Evolutionary conservation across 2,113 vertebrate species (phyloP), one percentile per base, ranked within the genome.

Genomic region (Labeo rohita): DNA sequence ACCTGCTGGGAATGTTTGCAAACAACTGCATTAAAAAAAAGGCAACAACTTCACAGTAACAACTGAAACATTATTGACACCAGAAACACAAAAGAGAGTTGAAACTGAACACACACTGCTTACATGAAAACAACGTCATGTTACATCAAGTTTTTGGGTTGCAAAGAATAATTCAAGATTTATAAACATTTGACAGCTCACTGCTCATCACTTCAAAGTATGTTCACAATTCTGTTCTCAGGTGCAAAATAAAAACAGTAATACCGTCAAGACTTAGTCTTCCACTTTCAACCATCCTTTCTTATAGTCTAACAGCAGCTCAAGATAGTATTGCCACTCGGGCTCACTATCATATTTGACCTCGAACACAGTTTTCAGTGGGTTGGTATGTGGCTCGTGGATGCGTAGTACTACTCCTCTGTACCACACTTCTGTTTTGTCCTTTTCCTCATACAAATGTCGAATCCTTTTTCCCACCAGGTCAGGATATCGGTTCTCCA

Each of bases 261-360:
- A 63, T 56, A 84, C 47, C 49, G 1, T 56, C 13, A 63, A 86
- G 4, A 59, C 39, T 91, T 87, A 95, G 70, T 94, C 92, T 52
- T 95, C 95, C 12, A 97, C 89, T 85, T 94, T 93, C 21, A 95
- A 90, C 95, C 95, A 96, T 49, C 96, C 96, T 86, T 95, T 96
- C 81, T 93, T 90, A 45, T 92, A 95, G 90, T 96, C 95, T 13
- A 93, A 90, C 15, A 96, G 89, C 86, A 96, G 92, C 92, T 96
- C 95, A 15, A 95, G 92, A 89, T 94, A 94, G 87, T 94, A 96
- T 76, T 92, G 94, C 95, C 95, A 96, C 50, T 95, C 96, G 0
- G 96, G 96, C 84, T 97, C 96, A 2, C 94, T 95, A 90, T 96
- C 95, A 7, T 97, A 97, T 73, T 92, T 87, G 80, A 96, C 95